These are phyloP conservation scores for Ctenoplectra terminalis DNA, from an alignment of 1,140 invertebrate genomes.

Conservation along the genomic window DNA sequence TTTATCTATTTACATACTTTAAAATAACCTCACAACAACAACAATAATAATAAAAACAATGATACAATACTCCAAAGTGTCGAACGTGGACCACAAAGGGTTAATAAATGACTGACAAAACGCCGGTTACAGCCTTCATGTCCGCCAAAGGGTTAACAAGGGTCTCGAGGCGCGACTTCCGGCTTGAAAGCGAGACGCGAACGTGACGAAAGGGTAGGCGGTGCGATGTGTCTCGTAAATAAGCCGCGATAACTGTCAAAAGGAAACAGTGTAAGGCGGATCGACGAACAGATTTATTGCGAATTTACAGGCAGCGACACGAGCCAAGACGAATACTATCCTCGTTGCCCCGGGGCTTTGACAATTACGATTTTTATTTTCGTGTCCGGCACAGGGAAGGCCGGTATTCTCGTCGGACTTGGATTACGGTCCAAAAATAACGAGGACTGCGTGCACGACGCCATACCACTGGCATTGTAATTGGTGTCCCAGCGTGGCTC, in stretches of 20 bases:
- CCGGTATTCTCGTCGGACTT: constrained; percentile 37
- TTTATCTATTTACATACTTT: no score
- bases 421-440: constrained; percentile 33
- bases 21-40: no score
- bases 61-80: no score
- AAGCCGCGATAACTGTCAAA: constrained; percentile 5
- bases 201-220: constrained; percentile 43
- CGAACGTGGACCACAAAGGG: no score
- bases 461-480: not conserved
- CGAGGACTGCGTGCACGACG: not conserved
- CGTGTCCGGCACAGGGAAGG: not conserved
- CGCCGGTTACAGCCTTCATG: no score
- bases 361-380: constrained; percentile 17
- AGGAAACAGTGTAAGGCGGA: constrained; percentile 32
- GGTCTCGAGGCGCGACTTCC: not conserved
- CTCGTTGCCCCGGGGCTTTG: not conserved
- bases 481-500: not conserved
- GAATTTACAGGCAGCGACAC: constrained; percentile 40
- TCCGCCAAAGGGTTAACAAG: no score
- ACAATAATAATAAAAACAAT: no score
- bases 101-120: no score
- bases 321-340: constrained; percentile 48
- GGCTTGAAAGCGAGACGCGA: not conserved
- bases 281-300: constrained; percentile 9
- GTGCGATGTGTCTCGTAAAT: constrained; percentile 31